A percentile compares a stretch with the other conserved stretches of the same genome.
Evolutionary conservation across 2,113 vertebrate genomes (phyloP).

Genomic region (Oryzias celebensis): DNA sequence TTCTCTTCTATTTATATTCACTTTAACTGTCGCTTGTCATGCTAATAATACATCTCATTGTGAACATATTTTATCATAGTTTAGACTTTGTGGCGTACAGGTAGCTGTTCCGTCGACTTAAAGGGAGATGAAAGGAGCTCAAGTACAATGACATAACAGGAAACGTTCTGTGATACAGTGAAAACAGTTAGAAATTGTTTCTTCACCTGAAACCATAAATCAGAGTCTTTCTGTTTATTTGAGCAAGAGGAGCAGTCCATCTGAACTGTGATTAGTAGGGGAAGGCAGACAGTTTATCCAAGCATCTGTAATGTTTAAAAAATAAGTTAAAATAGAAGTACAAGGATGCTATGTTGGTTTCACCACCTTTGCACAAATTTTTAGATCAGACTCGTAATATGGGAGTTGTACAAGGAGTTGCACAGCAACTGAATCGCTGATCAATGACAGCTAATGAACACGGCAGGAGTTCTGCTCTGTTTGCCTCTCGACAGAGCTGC

Average conservation of each 20-base stretch:
- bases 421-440: constrained; percentile 61
- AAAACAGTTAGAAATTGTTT: too few species aligned
- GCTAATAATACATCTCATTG: constrained; percentile 51
- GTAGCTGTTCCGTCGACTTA: constrained; percentile 3
- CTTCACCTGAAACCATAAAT: too few species aligned
- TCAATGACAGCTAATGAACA: constrained; percentile 77
- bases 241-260: too few species aligned
- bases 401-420: constrained; percentile 37
- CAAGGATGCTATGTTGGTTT: constrained; percentile 41
- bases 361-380: constrained; percentile 52
- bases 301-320: constrained; percentile 46
- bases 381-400: constrained; percentile 44
- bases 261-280: constrained; percentile 5
- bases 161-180: too few species aligned
- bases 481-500: constrained; percentile 62
- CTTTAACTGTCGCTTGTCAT: constrained; percentile 60
- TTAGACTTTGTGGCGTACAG: constrained; percentile 36
- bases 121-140: constrained; percentile 21
- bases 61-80: constrained; percentile 28
- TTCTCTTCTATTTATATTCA: constrained; percentile 60
- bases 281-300: constrained; percentile 12
- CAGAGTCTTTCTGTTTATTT: too few species aligned
- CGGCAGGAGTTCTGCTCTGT: constrained; percentile 68
- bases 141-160: constrained; percentile 8
- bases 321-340: constrained; percentile 37